These are phyloP conservation scores for Urophycis tenuis DNA, from an alignment of 2,797 vertebrate genomes.

Conservation along the genomic window DNA sequence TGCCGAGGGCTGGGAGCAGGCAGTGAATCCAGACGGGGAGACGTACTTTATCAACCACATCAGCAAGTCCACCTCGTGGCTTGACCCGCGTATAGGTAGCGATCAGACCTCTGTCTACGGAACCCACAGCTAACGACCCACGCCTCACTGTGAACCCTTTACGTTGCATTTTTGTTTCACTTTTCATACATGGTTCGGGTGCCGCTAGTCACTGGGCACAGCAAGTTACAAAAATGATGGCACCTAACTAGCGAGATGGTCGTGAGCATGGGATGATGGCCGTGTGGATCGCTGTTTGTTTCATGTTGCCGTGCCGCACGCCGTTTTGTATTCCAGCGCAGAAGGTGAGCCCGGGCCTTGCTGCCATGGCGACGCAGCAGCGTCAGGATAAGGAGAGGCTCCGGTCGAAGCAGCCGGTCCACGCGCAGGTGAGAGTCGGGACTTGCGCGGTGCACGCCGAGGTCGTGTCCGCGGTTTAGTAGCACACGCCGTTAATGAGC, in stretches of 20 bases:
- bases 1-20: slow-evolving; percentile 96
- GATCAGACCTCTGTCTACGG: slow-evolving; percentile 63
- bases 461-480: background rate
- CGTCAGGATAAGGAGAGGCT: slow-evolving; percentile 88
- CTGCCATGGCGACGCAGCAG: slow-evolving; percentile 71
- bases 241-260: background rate
- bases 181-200: background rate
- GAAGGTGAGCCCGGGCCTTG: slow-evolving; percentile 57
- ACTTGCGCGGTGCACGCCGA: slow-evolving; percentile 36
- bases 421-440: slow-evolving; percentile 81
- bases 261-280: slow-evolving; percentile 12
- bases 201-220: background rate
- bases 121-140: slow-evolving; percentile 35
- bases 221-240: background rate
- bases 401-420: slow-evolving; percentile 79
- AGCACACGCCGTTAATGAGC: too few species aligned
- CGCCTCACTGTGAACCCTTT: slow-evolving; percentile 52
- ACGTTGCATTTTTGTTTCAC: slow-evolving; percentile 49
- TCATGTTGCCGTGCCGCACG: slow-evolving; percentile 2
- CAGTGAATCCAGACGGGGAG: slow-evolving; percentile 93
- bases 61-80: slow-evolving; percentile 94
- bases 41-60: slow-evolving; percentile 98
- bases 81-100: slow-evolving; percentile 87
- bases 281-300: slow-evolving; percentile 26
- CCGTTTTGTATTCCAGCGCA: slow-evolving; percentile 57